Conservation (phyloP, 2,888 invertebrate genomes). For the Choristoneura rosaceana region DNA sequence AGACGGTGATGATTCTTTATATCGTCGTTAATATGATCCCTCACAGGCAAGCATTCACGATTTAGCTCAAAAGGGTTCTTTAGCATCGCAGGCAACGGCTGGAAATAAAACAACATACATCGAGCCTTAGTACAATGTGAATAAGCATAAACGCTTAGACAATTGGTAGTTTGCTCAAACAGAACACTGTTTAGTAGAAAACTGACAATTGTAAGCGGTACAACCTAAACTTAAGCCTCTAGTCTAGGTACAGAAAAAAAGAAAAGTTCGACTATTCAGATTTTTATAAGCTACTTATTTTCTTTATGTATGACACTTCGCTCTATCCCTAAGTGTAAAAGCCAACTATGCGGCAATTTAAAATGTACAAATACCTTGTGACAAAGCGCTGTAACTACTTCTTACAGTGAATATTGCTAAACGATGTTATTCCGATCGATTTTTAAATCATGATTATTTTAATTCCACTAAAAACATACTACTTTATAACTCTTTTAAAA, state of each 20-base stretch:
- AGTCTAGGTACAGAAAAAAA: conserved; percentile 55
- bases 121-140: conserved; percentile 83
- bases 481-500: conserved; percentile 20
- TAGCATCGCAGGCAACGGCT: conserved; percentile 86
- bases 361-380: conserved; percentile 40
- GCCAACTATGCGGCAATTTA: conserved; percentile 40
- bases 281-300: conserved; percentile 22
- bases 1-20: conserved; percentile 81
- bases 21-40: conserved; percentile 85
- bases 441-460: conserved; percentile 21
- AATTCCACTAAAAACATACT: background rate
- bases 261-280: conserved; percentile 18
- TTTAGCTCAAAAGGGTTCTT: conserved; percentile 85
- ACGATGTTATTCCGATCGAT: conserved; percentile 31
- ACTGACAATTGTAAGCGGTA: conserved; percentile 67
- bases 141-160: conserved; percentile 66
- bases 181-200: conserved; percentile 50
- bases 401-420: conserved; percentile 31
- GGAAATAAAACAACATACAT: conserved; percentile 86
- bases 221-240: conserved; percentile 78
- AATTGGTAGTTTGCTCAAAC: conserved; percentile 64
- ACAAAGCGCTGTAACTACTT: conserved; percentile 39
- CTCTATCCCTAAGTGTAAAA: conserved; percentile 36
- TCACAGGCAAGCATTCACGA: conserved; percentile 86
- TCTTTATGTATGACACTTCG: conserved; percentile 22